Percentiles rank a stretch among this genome's conserved stretches.
phyloP scores from a whole-genome alignment of 2,113 vertebrate genomes.

The Otis tarda region DNA sequence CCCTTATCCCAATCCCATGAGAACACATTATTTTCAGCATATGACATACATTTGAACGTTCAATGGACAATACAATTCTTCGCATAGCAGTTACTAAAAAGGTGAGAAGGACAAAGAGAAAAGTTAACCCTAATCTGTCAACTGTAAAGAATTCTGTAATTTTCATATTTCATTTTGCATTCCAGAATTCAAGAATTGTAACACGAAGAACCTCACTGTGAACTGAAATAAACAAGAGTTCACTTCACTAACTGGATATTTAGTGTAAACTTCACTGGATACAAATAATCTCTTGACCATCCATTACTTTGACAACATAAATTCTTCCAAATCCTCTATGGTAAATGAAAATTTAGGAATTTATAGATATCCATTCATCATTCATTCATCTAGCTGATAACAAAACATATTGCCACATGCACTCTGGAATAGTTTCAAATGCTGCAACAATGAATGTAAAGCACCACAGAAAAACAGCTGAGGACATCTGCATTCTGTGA shows the following conservation, averaged over 20 bases:
- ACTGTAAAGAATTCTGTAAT: not conserved
- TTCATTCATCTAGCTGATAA: not conserved
- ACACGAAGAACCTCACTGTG: not conserved
- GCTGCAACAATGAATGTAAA: not conserved
- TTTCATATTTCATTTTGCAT: not conserved
- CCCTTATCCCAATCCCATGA: not conserved
- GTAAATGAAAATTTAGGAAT: not conserved
- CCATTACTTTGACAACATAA: not conserved
- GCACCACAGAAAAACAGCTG: not conserved
- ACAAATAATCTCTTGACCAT: not conserved
- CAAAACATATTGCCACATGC: not conserved
- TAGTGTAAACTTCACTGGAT: not conserved
- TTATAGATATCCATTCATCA: not conserved
- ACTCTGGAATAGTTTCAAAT: not conserved
- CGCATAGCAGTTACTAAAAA: not conserved
- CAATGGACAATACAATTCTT: not conserved
- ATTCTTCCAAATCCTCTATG: not conserved
- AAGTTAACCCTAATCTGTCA: not conserved
- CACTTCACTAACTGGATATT: not conserved
- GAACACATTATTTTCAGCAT: not conserved
- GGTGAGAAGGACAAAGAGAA: not conserved
- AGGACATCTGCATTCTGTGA: constrained; percentile 1
- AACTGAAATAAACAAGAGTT: not conserved
- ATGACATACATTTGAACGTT: not conserved
- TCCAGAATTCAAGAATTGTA: not conserved